Evolutionary conservation across 2,888 invertebrate species (phyloP), one percentile per base, ranked within the genome.

Genomic region (Octonoba sinensis): DNA sequence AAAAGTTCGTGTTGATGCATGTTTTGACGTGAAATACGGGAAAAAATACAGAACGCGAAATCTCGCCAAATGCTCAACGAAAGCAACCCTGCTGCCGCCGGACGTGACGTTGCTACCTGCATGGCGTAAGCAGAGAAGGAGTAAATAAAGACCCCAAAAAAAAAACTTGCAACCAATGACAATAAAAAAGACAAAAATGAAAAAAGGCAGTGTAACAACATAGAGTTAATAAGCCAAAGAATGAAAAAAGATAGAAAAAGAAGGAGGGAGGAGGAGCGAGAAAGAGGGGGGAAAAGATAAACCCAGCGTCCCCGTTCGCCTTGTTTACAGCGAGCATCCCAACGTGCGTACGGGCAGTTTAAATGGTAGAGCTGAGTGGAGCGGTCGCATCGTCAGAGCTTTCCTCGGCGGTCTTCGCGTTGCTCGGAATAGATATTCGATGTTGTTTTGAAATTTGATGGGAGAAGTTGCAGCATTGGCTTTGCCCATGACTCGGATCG

Each of bases 31-130:
- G 8, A 36, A 36, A 36, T 36, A 36, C 36, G 36, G 8, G n/a
- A 36, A 36, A 36, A 36, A 36, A 11, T 36, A 36, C 36, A 36
- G 27, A 36, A 66, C 59, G 59, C 59, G 27, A 60, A 60, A 54
- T n/a, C 12, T 22, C 66, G 74, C 74, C 74, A 74, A 67, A 67
- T 4, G 18, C 15, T 11, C 16, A 27, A 11, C 27, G 27, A 44
- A 36, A 56, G 56, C 76, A 69, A 69, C 76, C 76, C 76, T 67
- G 18, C n/a, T 4, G 4, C 12, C 18, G 47, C n/a, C 73, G 73
- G 73, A 73, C 47, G 49, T 81, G 79, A 81, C 79, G 79, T 81
- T 54, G 66, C 79, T 81, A 81, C 79, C 79, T 81, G 79, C 79
- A 81, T 73, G 54, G 62, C 69, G 79, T 62, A 73, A 73, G 62